Evolutionary conservation across 2,797 vertebrate genomes (phyloP), one percentile per base, ranked within the genome.

Genomic region (Hafferia zeledoni): DNA sequence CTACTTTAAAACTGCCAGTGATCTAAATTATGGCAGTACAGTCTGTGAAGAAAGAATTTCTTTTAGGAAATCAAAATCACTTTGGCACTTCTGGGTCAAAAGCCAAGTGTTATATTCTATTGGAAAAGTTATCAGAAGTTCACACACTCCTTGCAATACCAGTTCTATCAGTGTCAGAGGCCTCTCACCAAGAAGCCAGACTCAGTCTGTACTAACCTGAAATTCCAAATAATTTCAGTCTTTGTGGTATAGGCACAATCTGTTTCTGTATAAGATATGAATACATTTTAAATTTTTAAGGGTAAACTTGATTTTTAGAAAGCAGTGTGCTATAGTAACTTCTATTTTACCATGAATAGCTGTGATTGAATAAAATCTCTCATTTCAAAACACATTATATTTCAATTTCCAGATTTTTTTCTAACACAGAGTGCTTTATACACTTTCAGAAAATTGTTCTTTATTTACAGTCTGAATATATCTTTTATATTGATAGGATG

Each of bases 31-130:
- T 55, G 15, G 46, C 43, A 89, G 78, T 77, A 60, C 5, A 93
- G 64, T 39, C 85, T 90, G 39, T 33, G 69, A 83, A 92, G 41
- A 87, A 93, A 78, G n/a, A 74, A 63, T 47, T 79, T 80, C 47
- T 77, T 87, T 91, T 39, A 89, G 49, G 37, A 87, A 91, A 88
- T 87, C 46, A 81, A 86, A 94, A 91, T 75, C 46, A 56, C 52
- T 79, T 85, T 83, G 52, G 31, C 59, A 82, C 87, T 93, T 89
- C 49, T 74, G 46, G 81, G 92, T 93, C 94, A 95, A 94, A 94
- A 91, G 64, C 52, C 78, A 91, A 74, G 37, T 69, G 35, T 55
- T 87, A 57, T 5, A 74, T 69, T 82, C 44, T 84, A 37, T 20
- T 56, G 56, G 47, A 90, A 92, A 87, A 49, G 44, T 63, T 86